A percentile compares a stretch with the other conserved stretches of the same genome.
Evolutionary conservation across 2,888 invertebrate genomes (phyloP).

Genomic region (Caenorhabditis virilis): DNA sequence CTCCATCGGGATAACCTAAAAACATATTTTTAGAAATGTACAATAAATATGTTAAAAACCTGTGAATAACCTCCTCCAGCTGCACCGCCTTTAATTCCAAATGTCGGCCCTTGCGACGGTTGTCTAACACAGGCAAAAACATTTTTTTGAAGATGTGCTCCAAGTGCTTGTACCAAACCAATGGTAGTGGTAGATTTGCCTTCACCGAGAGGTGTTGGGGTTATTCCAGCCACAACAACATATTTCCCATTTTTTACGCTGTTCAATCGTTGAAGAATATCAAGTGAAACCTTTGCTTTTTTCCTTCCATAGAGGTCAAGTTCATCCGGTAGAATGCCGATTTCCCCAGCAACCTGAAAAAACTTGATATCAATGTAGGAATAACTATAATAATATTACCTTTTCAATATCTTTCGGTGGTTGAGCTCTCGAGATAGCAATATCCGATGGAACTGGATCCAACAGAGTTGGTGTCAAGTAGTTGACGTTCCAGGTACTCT

Average conservation of each 20-base stretch:
- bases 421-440: constrained; percentile 81
- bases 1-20: constrained; percentile 95
- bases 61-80: constrained; percentile 95
- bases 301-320: constrained; percentile 87
- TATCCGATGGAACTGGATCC: constrained; percentile 87
- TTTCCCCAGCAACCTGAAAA: constrained; percentile 63
- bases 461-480: constrained; percentile 48
- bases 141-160: constrained; percentile 80
- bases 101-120: constrained; percentile 97
- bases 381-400: constrained; percentile 11
- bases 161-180: constrained; percentile 86
- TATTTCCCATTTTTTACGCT: constrained; percentile 82
- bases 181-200: constrained; percentile 95
- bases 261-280: constrained; percentile 79
- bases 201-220: constrained; percentile 97
- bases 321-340: constrained; percentile 77
- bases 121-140: constrained; percentile 92
- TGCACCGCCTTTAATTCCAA: constrained; percentile 96
- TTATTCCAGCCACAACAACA: constrained; percentile 93
- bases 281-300: constrained; percentile 89
- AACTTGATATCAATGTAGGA: no score
- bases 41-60: no score
- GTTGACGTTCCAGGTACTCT: constrained; percentile 53
- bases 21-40: no score
- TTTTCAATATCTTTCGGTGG: constrained; percentile 63